A percentile compares a stretch with the other conserved stretches of the same genome.
phyloP scores from a whole-genome alignment of 1,140 invertebrate species.

The Nasonia giraulti region DNA sequence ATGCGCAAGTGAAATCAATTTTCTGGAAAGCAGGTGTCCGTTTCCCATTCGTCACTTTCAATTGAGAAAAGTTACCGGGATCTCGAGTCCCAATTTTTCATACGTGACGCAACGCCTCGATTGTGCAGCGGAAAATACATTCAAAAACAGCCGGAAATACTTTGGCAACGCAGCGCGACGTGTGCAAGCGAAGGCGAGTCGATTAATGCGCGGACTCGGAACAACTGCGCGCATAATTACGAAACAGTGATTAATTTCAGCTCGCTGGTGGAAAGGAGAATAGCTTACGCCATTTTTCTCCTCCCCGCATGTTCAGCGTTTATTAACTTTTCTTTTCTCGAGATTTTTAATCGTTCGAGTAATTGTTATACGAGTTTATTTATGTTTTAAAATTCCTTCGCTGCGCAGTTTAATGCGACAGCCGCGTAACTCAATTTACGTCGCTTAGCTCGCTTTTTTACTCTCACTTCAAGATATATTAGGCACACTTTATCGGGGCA shows the following conservation, averaged over 20 bases:
- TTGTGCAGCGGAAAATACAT: neutral
- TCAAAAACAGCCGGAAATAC: neutral
- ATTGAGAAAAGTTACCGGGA: neutral
- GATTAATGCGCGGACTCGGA: neutral
- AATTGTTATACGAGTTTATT: too few species aligned
- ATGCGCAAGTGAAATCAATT: too few species aligned
- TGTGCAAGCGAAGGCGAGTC: neutral
- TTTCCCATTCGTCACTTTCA: neutral
- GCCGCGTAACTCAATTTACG: too few species aligned
- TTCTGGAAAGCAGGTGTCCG: too few species aligned
- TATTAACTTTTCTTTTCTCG: neutral
- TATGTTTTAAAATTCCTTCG: too few species aligned
- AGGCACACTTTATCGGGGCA: too few species aligned
- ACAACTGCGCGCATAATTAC: slow-evolving; percentile 20
- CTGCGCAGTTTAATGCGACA: too few species aligned
- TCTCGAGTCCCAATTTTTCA: neutral
- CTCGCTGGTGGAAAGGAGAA: neutral
- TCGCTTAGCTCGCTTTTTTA: too few species aligned
- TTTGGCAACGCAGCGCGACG: neutral
- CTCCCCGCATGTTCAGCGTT: neutral
- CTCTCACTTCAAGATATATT: too few species aligned
- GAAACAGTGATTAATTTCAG: slow-evolving; percentile 37
- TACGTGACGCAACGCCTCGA: neutral
- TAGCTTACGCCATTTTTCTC: slow-evolving; percentile 2
- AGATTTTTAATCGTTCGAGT: neutral